Evolutionary conservation across 2,888 invertebrate species (phyloP).

Genomic region (Saturnia pavonia): DNA sequence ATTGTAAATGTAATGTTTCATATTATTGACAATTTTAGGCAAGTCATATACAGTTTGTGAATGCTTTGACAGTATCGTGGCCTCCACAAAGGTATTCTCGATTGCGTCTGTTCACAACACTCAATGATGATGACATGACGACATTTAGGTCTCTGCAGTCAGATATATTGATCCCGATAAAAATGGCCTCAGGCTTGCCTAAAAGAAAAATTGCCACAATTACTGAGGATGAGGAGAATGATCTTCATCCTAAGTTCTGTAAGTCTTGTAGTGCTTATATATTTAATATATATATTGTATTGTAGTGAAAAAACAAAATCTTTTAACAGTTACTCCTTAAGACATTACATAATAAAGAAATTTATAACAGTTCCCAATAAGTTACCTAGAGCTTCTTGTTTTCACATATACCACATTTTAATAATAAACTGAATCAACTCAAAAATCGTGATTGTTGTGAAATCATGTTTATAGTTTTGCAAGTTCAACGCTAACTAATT

Average conservation of each 20-base stretch:
- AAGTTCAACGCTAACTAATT: too few species aligned
- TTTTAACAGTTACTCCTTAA: too few species aligned
- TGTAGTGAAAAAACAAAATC: neutral
- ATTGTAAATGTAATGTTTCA: constrained; percentile 22
- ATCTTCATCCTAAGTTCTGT: constrained; percentile 57
- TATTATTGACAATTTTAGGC: constrained; percentile 17
- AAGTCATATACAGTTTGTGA: constrained; percentile 16
- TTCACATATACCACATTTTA: too few species aligned
- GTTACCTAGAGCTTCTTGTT: too few species aligned
- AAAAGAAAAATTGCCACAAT: constrained; percentile 69
- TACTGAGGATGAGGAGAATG: constrained; percentile 59
- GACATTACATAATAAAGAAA: too few species aligned
- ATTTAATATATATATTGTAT: neutral
- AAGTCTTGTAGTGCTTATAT: constrained; percentile 36
- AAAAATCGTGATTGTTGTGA: too few species aligned
- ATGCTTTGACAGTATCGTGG: constrained; percentile 52
- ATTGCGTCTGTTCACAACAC: constrained; percentile 55
- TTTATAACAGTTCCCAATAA: too few species aligned
- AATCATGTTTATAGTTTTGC: too few species aligned
- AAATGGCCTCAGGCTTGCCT: constrained; percentile 42
- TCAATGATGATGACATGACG: constrained; percentile 49
- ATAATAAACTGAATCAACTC: too few species aligned
- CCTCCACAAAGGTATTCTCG: constrained; percentile 51
- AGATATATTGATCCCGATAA: constrained; percentile 34
- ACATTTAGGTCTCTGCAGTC: constrained; percentile 54